Evolutionary conservation across 2,888 invertebrate species (phyloP).

Genomic region (Rhingia campestris): DNA sequence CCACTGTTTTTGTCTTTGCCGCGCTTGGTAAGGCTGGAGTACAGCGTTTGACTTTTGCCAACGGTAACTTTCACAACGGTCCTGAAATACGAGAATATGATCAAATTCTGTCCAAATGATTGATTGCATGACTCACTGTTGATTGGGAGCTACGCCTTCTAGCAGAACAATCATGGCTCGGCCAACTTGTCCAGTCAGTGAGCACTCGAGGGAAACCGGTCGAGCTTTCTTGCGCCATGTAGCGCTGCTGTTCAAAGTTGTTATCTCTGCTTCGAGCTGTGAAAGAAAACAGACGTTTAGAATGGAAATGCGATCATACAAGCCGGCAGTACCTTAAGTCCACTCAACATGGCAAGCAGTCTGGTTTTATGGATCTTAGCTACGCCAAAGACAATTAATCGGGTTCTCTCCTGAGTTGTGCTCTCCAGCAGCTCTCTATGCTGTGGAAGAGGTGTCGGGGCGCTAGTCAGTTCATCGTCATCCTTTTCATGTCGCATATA

Average conservation of each 20-base stretch:
- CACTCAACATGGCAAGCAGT: constrained; percentile 94
- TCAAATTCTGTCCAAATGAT: not conserved
- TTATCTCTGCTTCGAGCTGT: constrained; percentile 93
- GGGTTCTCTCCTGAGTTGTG: constrained; percentile 86
- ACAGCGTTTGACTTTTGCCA: constrained; percentile 95
- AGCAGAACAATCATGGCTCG: constrained; percentile 95
- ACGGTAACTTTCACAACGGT: constrained; percentile 97
- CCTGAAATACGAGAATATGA: constrained; percentile 81
- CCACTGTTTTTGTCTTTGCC: constrained; percentile 91
- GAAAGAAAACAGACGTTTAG: not conserved
- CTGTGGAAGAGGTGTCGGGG: constrained; percentile 80
- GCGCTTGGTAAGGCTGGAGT: constrained; percentile 91
- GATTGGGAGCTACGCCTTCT: constrained; percentile 94
- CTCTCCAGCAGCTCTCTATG: constrained; percentile 79
- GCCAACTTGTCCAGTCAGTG: constrained; percentile 94
- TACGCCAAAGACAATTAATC: constrained; percentile 93
- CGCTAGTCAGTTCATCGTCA: constrained; percentile 84
- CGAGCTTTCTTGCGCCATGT: constrained; percentile 94
- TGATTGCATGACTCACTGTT: constrained; percentile 86
- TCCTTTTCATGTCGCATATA: constrained; percentile 83
- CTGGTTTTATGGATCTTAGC: constrained; percentile 93
- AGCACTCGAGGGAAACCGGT: constrained; percentile 88
- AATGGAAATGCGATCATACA: not conserved
- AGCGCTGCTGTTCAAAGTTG: constrained; percentile 94
- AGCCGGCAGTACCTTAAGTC: constrained; percentile 86